Conservation (phyloP, 2,797 vertebrate species). For the Phoebastria nigripes region DNA sequence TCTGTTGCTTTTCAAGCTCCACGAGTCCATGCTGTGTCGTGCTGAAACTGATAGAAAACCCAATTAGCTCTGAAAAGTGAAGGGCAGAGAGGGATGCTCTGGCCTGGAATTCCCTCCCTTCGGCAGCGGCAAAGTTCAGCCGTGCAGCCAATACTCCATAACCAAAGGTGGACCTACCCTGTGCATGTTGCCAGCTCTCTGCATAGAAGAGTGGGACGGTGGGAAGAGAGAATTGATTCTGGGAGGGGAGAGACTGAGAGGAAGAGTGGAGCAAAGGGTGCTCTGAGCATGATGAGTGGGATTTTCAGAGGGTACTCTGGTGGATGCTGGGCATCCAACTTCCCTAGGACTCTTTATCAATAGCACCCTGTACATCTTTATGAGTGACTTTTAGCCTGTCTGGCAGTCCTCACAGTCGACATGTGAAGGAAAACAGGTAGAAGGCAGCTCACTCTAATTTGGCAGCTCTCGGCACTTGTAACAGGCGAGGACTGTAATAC, state of each 20-base stretch:
- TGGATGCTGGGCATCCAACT: neutral
- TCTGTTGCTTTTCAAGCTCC: constrained; percentile 9
- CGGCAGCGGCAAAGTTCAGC: neutral
- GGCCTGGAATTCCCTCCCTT: neutral
- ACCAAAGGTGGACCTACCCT: neutral
- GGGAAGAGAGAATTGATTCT: neutral
- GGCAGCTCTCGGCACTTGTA: neutral
- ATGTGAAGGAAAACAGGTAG: neutral
- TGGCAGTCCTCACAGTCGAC: neutral
- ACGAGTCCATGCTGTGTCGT: neutral
- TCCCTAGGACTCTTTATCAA: neutral
- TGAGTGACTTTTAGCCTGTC: neutral
- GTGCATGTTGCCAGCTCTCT: neutral
- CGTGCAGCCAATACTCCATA: fast-evolving
- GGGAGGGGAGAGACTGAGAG: neutral
- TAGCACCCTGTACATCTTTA: neutral
- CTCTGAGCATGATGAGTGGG: neutral
- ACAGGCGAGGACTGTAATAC: neutral
- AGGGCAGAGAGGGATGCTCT: neutral
- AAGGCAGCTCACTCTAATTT: neutral
- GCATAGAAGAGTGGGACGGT: neutral
- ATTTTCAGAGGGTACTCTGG: neutral
- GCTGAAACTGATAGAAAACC: neutral
- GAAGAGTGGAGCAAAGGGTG: neutral
- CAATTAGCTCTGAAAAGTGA: neutral